Percentiles rank a stretch among this genome's conserved stretches.
phyloP scores from a whole-genome alignment of 2,113 vertebrate genomes.

The Felis chaus region DNA sequence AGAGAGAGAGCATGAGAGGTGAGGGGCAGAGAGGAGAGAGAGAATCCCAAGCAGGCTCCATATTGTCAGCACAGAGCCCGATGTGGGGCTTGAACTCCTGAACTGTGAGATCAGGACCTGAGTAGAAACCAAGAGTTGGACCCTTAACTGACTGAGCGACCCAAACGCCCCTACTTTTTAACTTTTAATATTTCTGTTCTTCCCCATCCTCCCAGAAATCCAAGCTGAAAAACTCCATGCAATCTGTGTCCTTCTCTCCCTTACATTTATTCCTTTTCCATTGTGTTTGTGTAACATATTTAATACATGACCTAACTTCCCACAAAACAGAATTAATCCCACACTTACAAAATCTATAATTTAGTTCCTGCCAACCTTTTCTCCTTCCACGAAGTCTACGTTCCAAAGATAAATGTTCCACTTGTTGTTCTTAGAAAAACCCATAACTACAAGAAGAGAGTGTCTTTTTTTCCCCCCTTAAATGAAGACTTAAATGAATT shows the following conservation, averaged over 20 bases:
- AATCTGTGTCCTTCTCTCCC: background rate
- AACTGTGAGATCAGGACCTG: no score
- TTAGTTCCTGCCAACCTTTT: background rate
- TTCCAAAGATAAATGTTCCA: background rate
- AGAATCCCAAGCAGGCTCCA: no score
- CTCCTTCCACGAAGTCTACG: background rate
- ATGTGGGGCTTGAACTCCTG: no score
- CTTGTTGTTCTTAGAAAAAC: background rate
- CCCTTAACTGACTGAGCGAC: no score
- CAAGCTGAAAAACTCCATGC: background rate
- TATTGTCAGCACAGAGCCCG: no score
- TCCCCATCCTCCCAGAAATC: background rate
- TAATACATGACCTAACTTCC: background rate
- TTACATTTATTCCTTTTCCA: background rate
- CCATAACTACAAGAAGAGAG: background rate
- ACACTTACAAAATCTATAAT: background rate
- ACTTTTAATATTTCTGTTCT: conserved; percentile 1
- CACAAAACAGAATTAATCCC: background rate
- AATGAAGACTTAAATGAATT: background rate
- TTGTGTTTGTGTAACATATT: background rate
- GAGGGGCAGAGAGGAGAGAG: no score
- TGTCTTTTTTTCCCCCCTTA: background rate
- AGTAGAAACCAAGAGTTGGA: no score
- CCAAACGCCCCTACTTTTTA: background rate
- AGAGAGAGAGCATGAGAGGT: no score